A percentile compares a stretch with the other conserved stretches of the same genome.
Evolutionary conservation across 2,797 vertebrate genomes (phyloP).

Genomic region (Melopsittacus undulatus): DNA sequence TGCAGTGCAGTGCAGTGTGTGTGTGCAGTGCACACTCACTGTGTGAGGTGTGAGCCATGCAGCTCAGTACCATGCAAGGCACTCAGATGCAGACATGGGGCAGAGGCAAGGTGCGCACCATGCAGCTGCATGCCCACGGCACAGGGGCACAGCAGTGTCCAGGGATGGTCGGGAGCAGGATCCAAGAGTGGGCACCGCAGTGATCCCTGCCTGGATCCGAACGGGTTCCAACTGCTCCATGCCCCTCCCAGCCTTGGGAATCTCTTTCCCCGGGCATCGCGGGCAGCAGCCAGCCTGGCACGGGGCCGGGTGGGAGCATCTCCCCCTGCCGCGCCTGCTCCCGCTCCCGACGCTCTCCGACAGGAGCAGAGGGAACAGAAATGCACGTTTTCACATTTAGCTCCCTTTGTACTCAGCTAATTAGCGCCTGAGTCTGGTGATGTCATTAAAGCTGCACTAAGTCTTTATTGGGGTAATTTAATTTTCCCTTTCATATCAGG

Average conservation of each 20-base stretch:
- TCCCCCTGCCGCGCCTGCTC: slow-evolving; percentile 17
- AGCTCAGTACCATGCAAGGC: fast-evolving
- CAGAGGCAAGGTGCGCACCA: fast-evolving
- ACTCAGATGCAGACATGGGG: fast-evolving
- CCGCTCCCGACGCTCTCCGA: slow-evolving; percentile 17
- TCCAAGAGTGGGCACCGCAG: fast-evolving
- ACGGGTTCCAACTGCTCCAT: not conserved
- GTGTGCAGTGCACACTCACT: fast-evolving
- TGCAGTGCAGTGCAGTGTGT: not conserved
- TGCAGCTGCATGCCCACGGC: not conserved
- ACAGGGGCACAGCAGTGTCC: not conserved
- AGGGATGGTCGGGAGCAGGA: not conserved
- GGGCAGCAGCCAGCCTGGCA: not conserved
- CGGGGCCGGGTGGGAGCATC: not conserved
- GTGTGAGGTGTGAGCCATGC: too few species aligned
- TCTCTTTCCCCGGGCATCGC: not conserved
- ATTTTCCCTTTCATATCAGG: slow-evolving; percentile 77
- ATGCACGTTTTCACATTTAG: slow-evolving; percentile 74
- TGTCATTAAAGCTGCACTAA: slow-evolving; percentile 74
- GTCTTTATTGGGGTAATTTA: slow-evolving; percentile 75
- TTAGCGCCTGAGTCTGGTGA: slow-evolving; percentile 73
- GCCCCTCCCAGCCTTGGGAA: not conserved
- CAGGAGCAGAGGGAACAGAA: slow-evolving; percentile 56
- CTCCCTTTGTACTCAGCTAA: slow-evolving; percentile 71
- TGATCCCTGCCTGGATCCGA: not conserved